A percentile compares a stretch with the other conserved stretches of the same genome.
Evolutionary conservation across 2,113 vertebrate species (phyloP).

Genomic region (Penelope pileata): DNA sequence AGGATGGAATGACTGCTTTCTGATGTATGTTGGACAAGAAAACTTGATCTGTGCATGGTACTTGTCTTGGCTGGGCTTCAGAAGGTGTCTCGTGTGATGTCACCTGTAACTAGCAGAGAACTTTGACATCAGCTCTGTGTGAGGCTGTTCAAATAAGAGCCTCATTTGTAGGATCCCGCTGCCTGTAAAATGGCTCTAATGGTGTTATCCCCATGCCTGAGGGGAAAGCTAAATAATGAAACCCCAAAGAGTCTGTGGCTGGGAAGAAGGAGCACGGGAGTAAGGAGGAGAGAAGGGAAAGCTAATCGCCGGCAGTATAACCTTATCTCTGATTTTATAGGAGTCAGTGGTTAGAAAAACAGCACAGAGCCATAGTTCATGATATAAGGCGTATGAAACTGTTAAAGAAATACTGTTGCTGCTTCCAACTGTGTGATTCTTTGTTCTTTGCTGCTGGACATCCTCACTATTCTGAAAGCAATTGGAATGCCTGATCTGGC

Average conservation of each 20-base stretch:
- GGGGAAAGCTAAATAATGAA: conserved; percentile 75
- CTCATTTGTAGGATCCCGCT: conserved; percentile 84
- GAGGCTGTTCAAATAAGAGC: conserved; percentile 83
- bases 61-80: conserved; percentile 31
- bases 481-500: neutral
- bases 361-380: conserved; percentile 21
- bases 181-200: conserved; percentile 85
- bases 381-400: neutral
- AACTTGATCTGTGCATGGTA: conserved; percentile 50
- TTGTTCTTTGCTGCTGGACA: neutral
- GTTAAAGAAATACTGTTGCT: neutral
- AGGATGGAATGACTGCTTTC: conserved; percentile 16
- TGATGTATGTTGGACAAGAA: conserved; percentile 55
- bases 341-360: neutral
- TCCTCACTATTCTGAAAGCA: neutral
- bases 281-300: conserved; percentile 44
- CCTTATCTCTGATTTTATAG: conserved; percentile 71
- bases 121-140: conserved; percentile 83
- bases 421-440: neutral
- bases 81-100: conserved; percentile 80
- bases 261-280: neutral
- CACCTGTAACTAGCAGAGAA: conserved; percentile 85
- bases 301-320: conserved; percentile 74
- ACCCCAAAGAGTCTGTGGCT: conserved; percentile 72
- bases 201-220: conserved; percentile 81